Percentiles rank a stretch among this genome's conserved stretches.
phyloP scores from a whole-genome alignment of 1,140 invertebrate species.

The Sitobion miscanthi region DNA sequence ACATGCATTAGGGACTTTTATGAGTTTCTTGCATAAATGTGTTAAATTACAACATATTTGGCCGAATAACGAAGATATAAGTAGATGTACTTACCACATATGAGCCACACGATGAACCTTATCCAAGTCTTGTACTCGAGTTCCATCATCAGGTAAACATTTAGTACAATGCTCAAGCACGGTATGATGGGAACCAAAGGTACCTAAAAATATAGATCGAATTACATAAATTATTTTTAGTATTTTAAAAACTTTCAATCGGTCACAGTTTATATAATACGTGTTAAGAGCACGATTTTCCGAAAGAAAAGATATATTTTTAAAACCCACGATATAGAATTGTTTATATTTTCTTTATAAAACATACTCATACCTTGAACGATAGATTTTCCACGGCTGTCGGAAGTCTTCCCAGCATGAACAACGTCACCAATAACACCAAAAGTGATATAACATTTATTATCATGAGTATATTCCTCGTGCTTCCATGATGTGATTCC shows the following conservation, averaged over 20 bases:
- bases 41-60: neutral
- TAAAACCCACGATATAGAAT: neutral
- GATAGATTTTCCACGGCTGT: slow-evolving; percentile 22
- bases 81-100: slow-evolving; percentile 61
- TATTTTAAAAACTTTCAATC: neutral
- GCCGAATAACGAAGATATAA: neutral
- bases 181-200: slow-evolving; percentile 75
- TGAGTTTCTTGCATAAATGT: neutral
- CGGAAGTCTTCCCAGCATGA: slow-evolving; percentile 31
- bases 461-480: neutral
- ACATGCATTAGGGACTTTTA: neutral
- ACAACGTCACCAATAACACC: neutral
- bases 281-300: neutral
- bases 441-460: slow-evolving; percentile 24
- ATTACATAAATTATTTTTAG: neutral
- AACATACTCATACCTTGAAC: slow-evolving; percentile 38
- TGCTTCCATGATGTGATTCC: neutral
- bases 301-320: neutral
- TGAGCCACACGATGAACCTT: slow-evolving; percentile 71
- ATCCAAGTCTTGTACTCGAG: slow-evolving; percentile 73
- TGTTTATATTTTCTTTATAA: neutral
- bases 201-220: slow-evolving; percentile 62
- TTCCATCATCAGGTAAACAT: slow-evolving; percentile 74
- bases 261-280: neutral
- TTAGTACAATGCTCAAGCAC: slow-evolving; percentile 72